Base-by-base conservation (phyloP, 2,888 invertebrate species). In the Terebella lapidaria region DNA sequence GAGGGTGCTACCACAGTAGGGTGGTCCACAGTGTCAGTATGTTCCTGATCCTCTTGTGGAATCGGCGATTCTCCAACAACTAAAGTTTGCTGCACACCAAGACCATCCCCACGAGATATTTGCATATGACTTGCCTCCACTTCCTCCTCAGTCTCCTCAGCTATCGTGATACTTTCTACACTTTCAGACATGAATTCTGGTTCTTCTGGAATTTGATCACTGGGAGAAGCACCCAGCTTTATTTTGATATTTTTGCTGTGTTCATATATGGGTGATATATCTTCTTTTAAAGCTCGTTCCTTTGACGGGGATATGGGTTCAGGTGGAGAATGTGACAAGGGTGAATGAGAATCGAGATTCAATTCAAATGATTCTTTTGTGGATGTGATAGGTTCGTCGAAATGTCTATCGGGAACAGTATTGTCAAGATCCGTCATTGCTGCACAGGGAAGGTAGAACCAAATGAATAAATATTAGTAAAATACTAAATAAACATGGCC, bases 351-450 rank as follows among this genome's bases (percentile, higher is more conserved):
- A 55, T 73, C 75, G 63, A 76, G 71, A 60, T 77, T 74, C 54
- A 81, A 73, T 59, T 79, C 77, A 57, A 79, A 74, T 53, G 74
- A 73, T 59, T 77, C 77, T 70, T 78, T 71, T 54, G 71, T 62
- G 64, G 70, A 66, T 58, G 49, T 35, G 42, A n/a, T 35, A 35
- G 42, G 10, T 35, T 35, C n/a, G 42, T 35, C 42, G 42, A n/a
- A n/a, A n/a, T n/a, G n/a, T n/a, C n/a, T n/a, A n/a, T n/a, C n/a
- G n/a, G n/a, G n/a, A n/a, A n/a, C n/a, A n/a, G n/a, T n/a, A n/a
- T n/a, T n/a, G n/a, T n/a, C n/a, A n/a, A n/a, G n/a, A n/a, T n/a
- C n/a, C n/a, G n/a, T n/a, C n/a, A n/a, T n/a, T n/a, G n/a, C n/a
- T n/a, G n/a, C n/a, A n/a, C n/a, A n/a, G n/a, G n/a, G n/a, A n/a